Evolutionary conservation across 2,888 invertebrate species (phyloP), one percentile per base, ranked within the genome.

Genomic region (Standfussiana lucernea): DNA sequence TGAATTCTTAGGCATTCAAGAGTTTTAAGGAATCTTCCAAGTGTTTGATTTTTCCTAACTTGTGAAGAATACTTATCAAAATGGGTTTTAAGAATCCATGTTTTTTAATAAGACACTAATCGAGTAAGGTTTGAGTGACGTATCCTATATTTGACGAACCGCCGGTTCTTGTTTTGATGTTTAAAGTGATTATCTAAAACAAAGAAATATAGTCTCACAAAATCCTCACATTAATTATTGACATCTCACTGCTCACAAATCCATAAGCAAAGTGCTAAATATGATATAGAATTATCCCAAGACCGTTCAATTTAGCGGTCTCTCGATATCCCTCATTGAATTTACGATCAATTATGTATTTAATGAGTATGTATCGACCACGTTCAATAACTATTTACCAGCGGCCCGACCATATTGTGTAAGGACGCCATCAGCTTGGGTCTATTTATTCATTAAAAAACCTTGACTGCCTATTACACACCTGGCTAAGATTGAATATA

Each of bases 401-500:
- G 67, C 70, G 28, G 35, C 69, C 71, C 66, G 64, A 40, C 68
- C 40, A 79, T 83, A 83, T 80, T 88, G 77, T 86, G 75, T 85
- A 70, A 79, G 80, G 74, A 83, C 82, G 37, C 75, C 71, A 84
- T 79, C 66, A 71, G 62, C 74, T 72, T 71, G 66, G 72, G n/a
- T n/a, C n/a, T n/a, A n/a, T 66, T 76, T 86, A 80, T 84, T 75
- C 47, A 79, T 71, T 62, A 47, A 75, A 75, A 68, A 85, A 74
- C 87, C 87, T 87, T 87, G 86, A 78, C 74, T 61, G 62, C 21
- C 53, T 77, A 61, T 86, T 80, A 82, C 77, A 82, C 82, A 84
- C 80, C 76, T 81, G 84, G 73, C 42, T 79, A 79, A 86, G 87
- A 87, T 82, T 87, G 88, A 87, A 87, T 84, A 78, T 82, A 84